phyloP scores from a whole-genome alignment of 2,113 vertebrate species.

The Xyrauchen texanus region DNA sequence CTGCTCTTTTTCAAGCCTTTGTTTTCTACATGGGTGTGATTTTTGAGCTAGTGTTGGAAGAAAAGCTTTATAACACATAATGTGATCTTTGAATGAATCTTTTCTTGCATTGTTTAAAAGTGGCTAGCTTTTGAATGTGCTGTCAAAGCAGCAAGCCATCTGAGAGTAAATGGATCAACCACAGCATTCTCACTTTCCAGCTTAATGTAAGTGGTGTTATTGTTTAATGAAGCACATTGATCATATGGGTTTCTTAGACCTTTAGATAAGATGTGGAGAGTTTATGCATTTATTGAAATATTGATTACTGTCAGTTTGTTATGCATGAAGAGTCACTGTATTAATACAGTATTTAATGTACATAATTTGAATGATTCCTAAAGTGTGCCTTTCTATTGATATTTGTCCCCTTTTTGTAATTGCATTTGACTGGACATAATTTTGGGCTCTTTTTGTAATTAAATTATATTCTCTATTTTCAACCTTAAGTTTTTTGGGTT shows the following conservation, averaged over 20 bases:
- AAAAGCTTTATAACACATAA: neutral
- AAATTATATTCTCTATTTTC: slow-evolving; percentile 19
- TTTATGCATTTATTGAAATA: neutral
- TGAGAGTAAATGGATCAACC: neutral
- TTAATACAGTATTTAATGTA: slow-evolving; percentile 24
- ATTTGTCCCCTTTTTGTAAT: slow-evolving; percentile 22
- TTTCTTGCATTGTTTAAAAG: neutral
- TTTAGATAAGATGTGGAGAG: neutral
- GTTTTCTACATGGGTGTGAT: neutral
- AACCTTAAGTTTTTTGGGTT: neutral
- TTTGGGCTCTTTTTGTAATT: slow-evolving; percentile 19
- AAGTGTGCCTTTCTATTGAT: slow-evolving; percentile 47
- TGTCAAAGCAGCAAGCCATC: neutral
- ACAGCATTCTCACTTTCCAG: neutral
- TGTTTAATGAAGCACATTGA: neutral
- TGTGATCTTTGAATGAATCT: no score
- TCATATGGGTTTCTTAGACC: neutral
- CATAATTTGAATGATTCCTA: slow-evolving; percentile 7
- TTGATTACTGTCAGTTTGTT: neutral
- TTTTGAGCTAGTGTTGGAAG: neutral
- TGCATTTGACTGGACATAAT: neutral
- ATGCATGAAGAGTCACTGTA: neutral
- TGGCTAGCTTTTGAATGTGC: neutral
- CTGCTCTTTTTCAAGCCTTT: neutral
- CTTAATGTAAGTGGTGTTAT: neutral